Base-by-base conservation (phyloP, 1,140 invertebrate species). In the Alviniconcha marisindica region DNA sequence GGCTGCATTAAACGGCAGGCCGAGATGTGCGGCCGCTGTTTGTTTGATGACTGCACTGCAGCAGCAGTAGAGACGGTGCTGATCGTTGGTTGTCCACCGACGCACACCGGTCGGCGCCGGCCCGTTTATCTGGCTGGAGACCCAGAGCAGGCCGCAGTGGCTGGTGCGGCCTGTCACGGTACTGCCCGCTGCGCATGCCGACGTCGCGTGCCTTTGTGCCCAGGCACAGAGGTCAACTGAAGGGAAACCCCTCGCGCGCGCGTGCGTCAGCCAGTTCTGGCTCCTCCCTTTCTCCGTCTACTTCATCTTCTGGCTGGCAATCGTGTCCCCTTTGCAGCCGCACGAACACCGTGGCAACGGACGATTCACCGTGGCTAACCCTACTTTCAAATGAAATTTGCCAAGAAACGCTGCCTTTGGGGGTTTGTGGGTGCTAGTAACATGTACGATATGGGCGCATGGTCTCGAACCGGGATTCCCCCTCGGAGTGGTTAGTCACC, bases 401-500 rank as follows among this genome's bases (percentile, higher is more conserved):
- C 36, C 36, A 10, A 66, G 14, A 66, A 33, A 66, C 31, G 12
- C 5, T 31, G 31, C 31, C 5, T 71, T 71, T 71, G 33, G 33
- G 69, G 69, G 69, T 71, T 36, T 40, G 24, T 71, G 7, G 69
- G 69, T 71, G 69, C 69, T 71, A 2, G 40, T 24, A 71, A 36
- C 36, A 14, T 14, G 18, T 21, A 71, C 69, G 33, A 42, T 21
- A 28, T 40, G 69, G 24, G 69, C 15, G 40, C 69, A 21, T 71
- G 4, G 42, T 36, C 38, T 24, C 73, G 73, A 76, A 42, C 7
- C 21, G 78, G 78, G 60, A 80, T 66, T 66, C 78, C 78, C 78
- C 78, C 56, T 80, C 54, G 78, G 78, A 80, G 78, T 38, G 60
- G 78, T 80, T 80, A 80, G 78, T 80, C 78, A 80, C 69, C 77